Percentiles rank a stretch among this genome's conserved stretches.
Evolutionary conservation across 2,797 vertebrate genomes (phyloP).

Genomic region (Peromyscus eremicus): DNA sequence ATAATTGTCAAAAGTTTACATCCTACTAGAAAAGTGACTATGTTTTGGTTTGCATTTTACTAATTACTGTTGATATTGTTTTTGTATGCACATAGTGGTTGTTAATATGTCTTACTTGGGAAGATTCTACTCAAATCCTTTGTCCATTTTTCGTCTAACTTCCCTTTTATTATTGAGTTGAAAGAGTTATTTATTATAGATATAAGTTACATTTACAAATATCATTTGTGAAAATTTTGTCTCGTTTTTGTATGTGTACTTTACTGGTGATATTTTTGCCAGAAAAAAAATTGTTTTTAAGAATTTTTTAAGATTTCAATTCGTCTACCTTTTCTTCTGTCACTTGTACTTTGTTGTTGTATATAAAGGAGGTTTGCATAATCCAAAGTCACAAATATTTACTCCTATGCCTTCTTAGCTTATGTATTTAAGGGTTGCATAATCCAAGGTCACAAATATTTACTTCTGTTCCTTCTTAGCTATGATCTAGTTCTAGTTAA

Average conservation of each 20-base stretch:
- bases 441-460: conserved; percentile 49
- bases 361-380: conserved; percentile 36
- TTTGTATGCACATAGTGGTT: conserved; percentile 24
- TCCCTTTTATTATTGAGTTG: conserved; percentile 41
- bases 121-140: conserved; percentile 26
- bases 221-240: conserved; percentile 50
- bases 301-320: conserved; percentile 17
- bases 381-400: conserved; percentile 49
- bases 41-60: conserved; percentile 40
- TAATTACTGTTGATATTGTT: conserved; percentile 40
- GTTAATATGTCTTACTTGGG: conserved; percentile 23
- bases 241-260: background rate
- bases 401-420: background rate
- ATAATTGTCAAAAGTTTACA: conserved; percentile 8
- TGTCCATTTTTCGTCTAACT: conserved; percentile 20
- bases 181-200: conserved; percentile 19
- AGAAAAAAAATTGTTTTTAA: background rate
- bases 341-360: conserved; percentile 50
- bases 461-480: background rate
- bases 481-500: conserved; percentile 46
- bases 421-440: conserved; percentile 34
- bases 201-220: conserved; percentile 34
- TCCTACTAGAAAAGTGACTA: background rate
- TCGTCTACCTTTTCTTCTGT: conserved; percentile 44
- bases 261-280: conserved; percentile 44